phyloP scores from a whole-genome alignment of 2,888 invertebrate genomes.

The Cecidostiba fungosa region DNA sequence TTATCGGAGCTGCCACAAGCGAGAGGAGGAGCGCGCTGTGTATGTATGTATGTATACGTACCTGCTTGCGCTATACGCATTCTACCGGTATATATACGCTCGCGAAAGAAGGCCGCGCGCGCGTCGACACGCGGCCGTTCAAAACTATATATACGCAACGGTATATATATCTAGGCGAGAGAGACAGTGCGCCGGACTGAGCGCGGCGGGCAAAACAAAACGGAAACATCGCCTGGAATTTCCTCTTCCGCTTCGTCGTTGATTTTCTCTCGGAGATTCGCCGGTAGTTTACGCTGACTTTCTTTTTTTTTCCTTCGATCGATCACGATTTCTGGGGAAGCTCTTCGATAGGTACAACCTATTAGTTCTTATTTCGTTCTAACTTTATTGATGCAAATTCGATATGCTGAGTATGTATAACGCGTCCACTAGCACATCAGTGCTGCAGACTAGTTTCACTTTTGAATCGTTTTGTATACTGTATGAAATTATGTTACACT shows the following conservation, averaged over 20 bases:
- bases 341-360: no score
- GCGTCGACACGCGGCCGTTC: conserved; percentile 63
- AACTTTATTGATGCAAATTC: no score
- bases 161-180: conserved; percentile 69
- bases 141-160: conserved; percentile 71
- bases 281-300: not conserved
- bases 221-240: conserved; percentile 50
- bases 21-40: conserved; percentile 34
- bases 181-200: not conserved
- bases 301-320: not conserved
- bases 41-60: not conserved
- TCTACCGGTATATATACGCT: conserved; percentile 30
- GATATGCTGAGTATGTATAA: no score
- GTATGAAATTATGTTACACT: not conserved
- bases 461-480: conserved; percentile 4
- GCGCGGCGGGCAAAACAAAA: conserved; percentile 53
- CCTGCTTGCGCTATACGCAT: not conserved
- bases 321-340: not conserved
- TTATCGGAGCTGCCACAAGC: conserved; percentile 73
- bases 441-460: conserved; percentile 20
- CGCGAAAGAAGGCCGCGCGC: conserved; percentile 66
- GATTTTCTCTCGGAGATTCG: not conserved
- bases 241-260: conserved; percentile 38
- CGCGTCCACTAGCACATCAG: no score
- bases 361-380: no score